phyloP scores from a whole-genome alignment of 2,113 vertebrate genomes.

The Dromas ardeola region DNA sequence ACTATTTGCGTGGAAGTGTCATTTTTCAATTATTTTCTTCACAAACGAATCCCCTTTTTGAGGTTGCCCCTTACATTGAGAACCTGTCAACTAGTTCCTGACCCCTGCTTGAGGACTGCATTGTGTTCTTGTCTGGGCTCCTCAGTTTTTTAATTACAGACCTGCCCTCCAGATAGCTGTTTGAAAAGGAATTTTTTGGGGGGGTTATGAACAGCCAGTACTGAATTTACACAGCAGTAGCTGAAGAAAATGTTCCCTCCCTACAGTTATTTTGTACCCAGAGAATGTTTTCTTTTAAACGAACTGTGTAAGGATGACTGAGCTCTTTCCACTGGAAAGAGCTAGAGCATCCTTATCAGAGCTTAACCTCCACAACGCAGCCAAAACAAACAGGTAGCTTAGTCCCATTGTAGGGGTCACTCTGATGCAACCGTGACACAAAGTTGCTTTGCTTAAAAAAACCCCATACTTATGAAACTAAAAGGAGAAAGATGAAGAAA shows the following conservation, averaged over 20 bases:
- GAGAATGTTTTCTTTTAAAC: conserved; percentile 14
- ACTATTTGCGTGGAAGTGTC: not conserved
- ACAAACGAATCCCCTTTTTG: not conserved
- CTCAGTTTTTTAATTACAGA: not conserved
- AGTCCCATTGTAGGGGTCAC: not conserved
- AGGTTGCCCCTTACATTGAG: not conserved
- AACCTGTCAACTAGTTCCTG: not conserved
- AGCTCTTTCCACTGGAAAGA: not conserved
- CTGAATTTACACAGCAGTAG: conserved; percentile 18
- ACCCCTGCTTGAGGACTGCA: not conserved
- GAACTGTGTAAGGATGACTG: not conserved
- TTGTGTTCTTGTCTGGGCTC: not conserved
- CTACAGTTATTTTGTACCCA: not conserved
- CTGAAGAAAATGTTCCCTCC: not conserved
- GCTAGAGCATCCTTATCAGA: not conserved
- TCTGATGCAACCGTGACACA: not conserved
- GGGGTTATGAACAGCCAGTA: not conserved
- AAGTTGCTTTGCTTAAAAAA: not conserved
- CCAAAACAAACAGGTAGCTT: not conserved
- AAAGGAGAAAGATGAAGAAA: not conserved
- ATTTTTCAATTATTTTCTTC: conserved; percentile 5
- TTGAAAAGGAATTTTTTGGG: conserved; percentile 8
- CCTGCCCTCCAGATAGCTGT: not conserved
- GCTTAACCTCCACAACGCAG: not conserved
- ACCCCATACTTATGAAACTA: not conserved